Evolutionary conservation across 2,113 vertebrate species (phyloP).

Genomic region (Dendrocopos noguchii): DNA sequence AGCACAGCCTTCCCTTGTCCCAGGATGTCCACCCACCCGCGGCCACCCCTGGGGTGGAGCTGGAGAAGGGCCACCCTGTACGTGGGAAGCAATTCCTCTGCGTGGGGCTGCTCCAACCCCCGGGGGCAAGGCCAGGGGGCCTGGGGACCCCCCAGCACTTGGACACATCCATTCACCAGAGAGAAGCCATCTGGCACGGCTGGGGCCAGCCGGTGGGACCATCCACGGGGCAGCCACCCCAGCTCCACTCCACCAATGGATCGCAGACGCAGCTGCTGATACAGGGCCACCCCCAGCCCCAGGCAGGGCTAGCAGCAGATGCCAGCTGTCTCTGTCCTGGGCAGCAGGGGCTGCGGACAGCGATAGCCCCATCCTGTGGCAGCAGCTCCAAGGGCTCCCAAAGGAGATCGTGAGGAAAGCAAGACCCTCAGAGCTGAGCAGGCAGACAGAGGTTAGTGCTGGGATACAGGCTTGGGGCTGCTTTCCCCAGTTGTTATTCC

Average conservation of each 20-base stretch:
- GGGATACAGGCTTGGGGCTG: background rate
- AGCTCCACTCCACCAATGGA: background rate
- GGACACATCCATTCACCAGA: background rate
- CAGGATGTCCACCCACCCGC: accelerated
- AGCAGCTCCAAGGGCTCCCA: background rate
- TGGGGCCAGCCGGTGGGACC: background rate
- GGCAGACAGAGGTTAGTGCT: background rate
- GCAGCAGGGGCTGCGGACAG: background rate
- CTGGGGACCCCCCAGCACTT: background rate
- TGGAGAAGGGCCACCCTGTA: background rate
- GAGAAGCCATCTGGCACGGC: background rate
- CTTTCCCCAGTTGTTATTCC: background rate
- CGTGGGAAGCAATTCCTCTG: accelerated
- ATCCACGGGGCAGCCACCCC: background rate
- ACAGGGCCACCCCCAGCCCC: background rate
- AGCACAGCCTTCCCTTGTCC: background rate
- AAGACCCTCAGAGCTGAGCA: background rate
- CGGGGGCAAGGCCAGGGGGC: background rate
- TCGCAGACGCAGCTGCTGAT: background rate
- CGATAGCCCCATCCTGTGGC: accelerated
- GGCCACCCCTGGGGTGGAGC: background rate
- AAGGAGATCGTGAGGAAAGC: background rate
- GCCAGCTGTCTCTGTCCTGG: background rate
- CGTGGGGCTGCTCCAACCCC: background rate
- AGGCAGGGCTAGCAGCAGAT: background rate